These are phyloP conservation scores for Podiceps cristatus DNA, from an alignment of 2,113 vertebrate genomes.

Conservation along the genomic window DNA sequence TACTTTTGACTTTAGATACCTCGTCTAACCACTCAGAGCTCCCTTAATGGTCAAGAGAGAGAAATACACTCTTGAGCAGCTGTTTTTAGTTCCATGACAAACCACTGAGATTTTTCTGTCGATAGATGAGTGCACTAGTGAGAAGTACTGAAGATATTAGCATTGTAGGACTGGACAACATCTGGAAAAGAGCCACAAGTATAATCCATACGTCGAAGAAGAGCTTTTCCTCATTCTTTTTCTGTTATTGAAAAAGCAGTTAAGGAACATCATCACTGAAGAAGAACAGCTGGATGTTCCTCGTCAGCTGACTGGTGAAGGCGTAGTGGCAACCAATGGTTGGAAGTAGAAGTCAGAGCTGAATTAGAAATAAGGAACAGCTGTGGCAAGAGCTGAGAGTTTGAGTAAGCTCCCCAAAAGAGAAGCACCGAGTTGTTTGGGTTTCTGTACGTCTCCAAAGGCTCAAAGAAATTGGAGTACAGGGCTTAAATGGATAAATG, in stretches of 20 bases:
- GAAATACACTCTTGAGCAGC: not conserved
- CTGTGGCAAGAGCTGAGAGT: not conserved
- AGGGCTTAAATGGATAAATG: not conserved
- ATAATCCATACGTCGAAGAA: not conserved
- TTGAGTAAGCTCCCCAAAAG: not conserved
- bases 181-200: not conserved
- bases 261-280: not conserved
- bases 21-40: not conserved
- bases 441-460: not conserved
- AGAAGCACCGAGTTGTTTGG: not conserved
- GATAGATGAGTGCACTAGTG: not conserved
- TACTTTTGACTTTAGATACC: not conserved
- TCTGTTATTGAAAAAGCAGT: not conserved
- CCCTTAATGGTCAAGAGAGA: not conserved
- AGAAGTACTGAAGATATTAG: accelerated
- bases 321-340: accelerated
- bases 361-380: not conserved
- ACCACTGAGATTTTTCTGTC: not conserved
- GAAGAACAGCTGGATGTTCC: not conserved
- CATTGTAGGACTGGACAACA: not conserved
- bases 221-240: not conserved
- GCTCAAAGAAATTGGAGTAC: not conserved
- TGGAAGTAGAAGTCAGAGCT: not conserved
- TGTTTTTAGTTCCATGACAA: not conserved
- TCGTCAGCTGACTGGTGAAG: not conserved